Evolutionary conservation across 2,888 invertebrate genomes (phyloP), one percentile per base, ranked within the genome.

Genomic region (Ophion obscuratus): DNA sequence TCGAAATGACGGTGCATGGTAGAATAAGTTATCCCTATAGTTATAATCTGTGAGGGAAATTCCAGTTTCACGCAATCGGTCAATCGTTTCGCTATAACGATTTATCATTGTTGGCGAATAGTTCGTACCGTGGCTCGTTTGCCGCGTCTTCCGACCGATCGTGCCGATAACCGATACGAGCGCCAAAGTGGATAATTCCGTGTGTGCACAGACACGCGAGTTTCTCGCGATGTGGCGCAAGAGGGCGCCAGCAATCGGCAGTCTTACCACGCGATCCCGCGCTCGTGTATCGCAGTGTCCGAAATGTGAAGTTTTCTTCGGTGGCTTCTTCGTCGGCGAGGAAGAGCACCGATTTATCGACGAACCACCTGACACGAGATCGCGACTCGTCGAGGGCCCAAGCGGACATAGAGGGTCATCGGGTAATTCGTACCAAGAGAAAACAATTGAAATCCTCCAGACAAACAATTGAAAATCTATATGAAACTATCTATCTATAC

Each of bases 321-420:
- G 87, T 74, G 74, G 77, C 82, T 71, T 77, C 70, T 80, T 79
- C 73, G 81, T 53, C 87, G 89, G 88, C 89, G 89, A 89, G 86
- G 88, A 87, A 88, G 89, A 87, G 83, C 86, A 73, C 76, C n/a
- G 61, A 59, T 64, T 80, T 82, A 74, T 70, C 80, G 80, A 82
- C 82, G 61, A 84, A 82, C 81, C 70, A 62, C 80, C 83, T 85
- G 76, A 59, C 80, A 81, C 83, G 76, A 64, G 71, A 82, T 70
- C 14, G 47, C 61, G 85, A 27, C 10, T 20, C 40, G n/a, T n/a
- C 4, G 2, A 27, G 36, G 10, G 59, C 0, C 61, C 7, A 40
- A 7, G 11, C 6, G 27, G 20, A n/a, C 14, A 67, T 20, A 5
- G 57, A 40, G 47, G 9, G 27, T 70, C 70, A 17, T 70, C 31